Base-by-base conservation (phyloP, 1,140 invertebrate species). In the Brevipalpus yothersi region DNA sequence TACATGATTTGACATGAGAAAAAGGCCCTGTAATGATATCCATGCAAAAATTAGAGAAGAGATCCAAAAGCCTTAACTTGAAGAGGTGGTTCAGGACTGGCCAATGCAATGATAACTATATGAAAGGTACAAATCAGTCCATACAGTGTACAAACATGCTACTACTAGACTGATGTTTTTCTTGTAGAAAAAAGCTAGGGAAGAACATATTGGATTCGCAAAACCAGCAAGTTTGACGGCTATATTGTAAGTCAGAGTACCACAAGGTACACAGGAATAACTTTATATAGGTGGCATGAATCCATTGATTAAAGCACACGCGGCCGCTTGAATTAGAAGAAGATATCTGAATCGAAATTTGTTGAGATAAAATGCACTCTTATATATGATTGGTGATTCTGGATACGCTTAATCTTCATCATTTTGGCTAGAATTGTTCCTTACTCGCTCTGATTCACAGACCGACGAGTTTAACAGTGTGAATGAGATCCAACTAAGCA, bases 211-310 rank as follows among this genome's bases (percentile, higher is more conserved):
- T 4, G 88, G 87, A 70, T 84, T 85, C 41, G 86, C 82, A 72
- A 90, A 83, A 13, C 80, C 79, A n/a, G 81, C 77, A 40, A 92
- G 70, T 3, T 82, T 82, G 13, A 84, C 81, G 9, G 83, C 77
- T 65, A 89, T 74, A 70, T 90, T 86, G 72, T 89, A 92, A 0
- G 82, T 79, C 11, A 75, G 67, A 63, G 79, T 80, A 3, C 88
- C 87, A 68, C 92, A 94, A 0, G 88, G 86, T 58, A 87, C 72
- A 70, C 83, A 84, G 1, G 87, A 86, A 69, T 82, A 94, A 0
- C 86, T 82, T 69, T 91, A 84, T 55, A 91, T 79, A 57, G 83
- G 82, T 4, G 84, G 82, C 59, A 92, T 74, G 53, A 83, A 77
- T 53, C 84, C 86, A 67, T 90, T 85, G 56, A 76, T 75, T 53